Base-by-base conservation (phyloP, 2,888 invertebrate genomes). In the Gibbula magus region DNA sequence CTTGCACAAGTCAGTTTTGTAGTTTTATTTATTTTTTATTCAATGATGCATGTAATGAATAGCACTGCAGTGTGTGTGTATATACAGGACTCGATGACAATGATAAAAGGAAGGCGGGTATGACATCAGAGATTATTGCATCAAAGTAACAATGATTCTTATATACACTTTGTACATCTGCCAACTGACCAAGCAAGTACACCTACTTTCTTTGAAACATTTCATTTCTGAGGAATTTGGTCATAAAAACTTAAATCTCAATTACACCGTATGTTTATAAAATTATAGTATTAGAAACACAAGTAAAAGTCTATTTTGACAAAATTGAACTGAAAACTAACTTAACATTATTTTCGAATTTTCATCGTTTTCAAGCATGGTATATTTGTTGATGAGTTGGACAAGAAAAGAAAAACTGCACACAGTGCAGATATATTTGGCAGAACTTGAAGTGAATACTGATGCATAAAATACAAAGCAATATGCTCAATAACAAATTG, bases 31-130 rank as follows among this genome's bases (percentile, higher is more conserved):
- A n/a, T 35, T 20, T 10, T 35, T 70, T 32, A 70, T 32, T 70
- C 70, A 39, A 35, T 70, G 70, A 29, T 70, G 39, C 70, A 70
- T 70, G 70, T 35, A 10, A 16, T 52, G 16, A 10, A 52, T 70
- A 70, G 35, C 35, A 39, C 39, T 39, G 70, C 35, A 39, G 35
- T 32, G 70, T 29, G 70, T 56, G 20, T 16, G 61, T 25, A 61
- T 29, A 61, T 29, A 61, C 61, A 61, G 61, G n/a, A 61, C 10
- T 61, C 1, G 61, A 61, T 29, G 29, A 61, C 25, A n/a, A 61
- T 61, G 61, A 61, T 61, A 61, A 61, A 61, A 25, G 70, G 35
- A 70, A 70, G 70, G 70, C 70, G 35, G 29, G 70, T 35, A 70
- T 70, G 70, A 70, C 35, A 29, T 66, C 66, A 25, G 16, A 66